Evolutionary conservation across 2,797 vertebrate species (phyloP).

Genomic region (Poeciliopsis gracilis): DNA sequence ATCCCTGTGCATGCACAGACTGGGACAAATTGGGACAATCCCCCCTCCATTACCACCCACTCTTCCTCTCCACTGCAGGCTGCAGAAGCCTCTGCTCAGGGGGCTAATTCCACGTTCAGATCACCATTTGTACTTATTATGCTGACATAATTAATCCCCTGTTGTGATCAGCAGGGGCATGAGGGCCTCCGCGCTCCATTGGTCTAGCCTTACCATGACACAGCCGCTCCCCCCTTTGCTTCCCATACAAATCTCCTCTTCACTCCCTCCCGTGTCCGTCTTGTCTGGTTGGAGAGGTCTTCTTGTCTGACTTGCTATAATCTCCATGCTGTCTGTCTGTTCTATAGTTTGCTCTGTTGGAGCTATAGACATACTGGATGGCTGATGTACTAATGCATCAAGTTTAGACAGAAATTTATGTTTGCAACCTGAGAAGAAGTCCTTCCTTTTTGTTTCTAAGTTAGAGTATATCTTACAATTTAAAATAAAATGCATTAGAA

Average conservation of each 20-base stretch:
- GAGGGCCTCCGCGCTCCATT: conserved; percentile 83
- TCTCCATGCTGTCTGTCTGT: conserved; percentile 63
- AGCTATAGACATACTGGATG: not conserved
- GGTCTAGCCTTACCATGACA: conserved; percentile 74
- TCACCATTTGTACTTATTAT: conserved; percentile 89
- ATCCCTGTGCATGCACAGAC: conserved; percentile 71
- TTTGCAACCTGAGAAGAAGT: conserved; percentile 36
- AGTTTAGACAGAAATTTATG: conserved; percentile 25
- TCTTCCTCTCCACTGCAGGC: conserved; percentile 69
- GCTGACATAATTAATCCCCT: conserved; percentile 88
- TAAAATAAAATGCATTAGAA: not conserved
- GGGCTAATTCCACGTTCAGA: conserved; percentile 85
- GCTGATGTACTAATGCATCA: conserved; percentile 32
- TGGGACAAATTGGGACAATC: conserved; percentile 81
- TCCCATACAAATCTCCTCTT: conserved; percentile 65
- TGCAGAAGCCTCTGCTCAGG: conserved; percentile 77
- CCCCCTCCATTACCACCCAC: conserved; percentile 68
- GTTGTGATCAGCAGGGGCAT: conserved; percentile 88
- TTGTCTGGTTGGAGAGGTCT: conserved; percentile 65
- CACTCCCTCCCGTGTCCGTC: conserved; percentile 65
- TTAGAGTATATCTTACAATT: not conserved
- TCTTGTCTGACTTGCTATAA: conserved; percentile 62
- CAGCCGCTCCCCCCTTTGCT: conserved; percentile 47
- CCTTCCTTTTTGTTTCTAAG: not conserved
- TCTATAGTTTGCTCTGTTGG: conserved; percentile 52